Conservation (phyloP, 1,140 invertebrate species). For the Chrysoperla carnea region DNA sequence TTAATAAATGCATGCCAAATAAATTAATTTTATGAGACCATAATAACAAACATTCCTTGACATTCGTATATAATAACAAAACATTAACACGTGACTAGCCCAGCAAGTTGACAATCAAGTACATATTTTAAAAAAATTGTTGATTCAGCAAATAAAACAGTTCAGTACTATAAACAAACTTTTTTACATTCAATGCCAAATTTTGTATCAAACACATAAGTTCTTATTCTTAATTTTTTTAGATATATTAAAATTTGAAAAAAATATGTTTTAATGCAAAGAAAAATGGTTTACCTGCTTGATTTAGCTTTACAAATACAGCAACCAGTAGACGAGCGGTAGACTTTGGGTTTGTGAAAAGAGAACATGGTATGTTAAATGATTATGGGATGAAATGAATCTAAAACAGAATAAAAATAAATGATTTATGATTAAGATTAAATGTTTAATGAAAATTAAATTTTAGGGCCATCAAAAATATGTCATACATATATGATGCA, state of each 20-base stretch:
- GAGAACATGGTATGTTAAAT: conserved; percentile 52
- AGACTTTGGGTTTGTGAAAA: conserved; percentile 80
- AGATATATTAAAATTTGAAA: background rate
- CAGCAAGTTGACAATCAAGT: no score
- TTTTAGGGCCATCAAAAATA: background rate
- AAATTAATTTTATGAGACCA: no score
- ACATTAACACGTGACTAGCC: no score
- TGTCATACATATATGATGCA: background rate
- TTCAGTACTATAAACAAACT: no score
- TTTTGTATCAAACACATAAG: background rate
- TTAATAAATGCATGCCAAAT: no score
- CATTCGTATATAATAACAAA: no score
- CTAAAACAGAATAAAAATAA: background rate
- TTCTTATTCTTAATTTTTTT: background rate
- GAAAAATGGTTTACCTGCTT: conserved; percentile 33
- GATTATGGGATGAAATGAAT: background rate
- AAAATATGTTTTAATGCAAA: background rate
- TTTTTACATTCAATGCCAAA: no score
- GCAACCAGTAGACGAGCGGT: conserved; percentile 65
- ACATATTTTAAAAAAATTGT: no score
- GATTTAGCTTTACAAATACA: conserved; percentile 83
- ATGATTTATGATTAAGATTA: background rate
- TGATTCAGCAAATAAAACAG: no score
- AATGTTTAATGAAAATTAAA: background rate
- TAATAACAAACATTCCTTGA: no score